phyloP scores from a whole-genome alignment of 2,797 vertebrate genomes.

The Pseudochromis fuscus region DNA sequence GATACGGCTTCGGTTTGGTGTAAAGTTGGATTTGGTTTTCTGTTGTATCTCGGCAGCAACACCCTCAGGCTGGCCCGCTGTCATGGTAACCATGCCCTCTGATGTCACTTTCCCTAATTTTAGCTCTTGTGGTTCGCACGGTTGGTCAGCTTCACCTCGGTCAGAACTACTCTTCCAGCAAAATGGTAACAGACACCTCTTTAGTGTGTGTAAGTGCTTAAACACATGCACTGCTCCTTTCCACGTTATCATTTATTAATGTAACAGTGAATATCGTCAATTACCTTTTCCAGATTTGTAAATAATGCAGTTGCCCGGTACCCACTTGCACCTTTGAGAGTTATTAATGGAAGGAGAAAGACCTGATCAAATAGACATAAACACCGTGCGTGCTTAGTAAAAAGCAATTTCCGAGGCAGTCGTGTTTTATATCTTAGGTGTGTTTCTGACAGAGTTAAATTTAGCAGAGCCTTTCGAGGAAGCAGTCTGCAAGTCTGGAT shows the following conservation, averaged over 20 bases:
- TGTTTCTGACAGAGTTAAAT: conserved; percentile 35
- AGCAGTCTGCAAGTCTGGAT: conserved; percentile 45
- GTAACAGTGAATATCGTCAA: conserved; percentile 36
- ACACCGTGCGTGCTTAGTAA: conserved; percentile 21
- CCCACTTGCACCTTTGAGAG: conserved; percentile 22
- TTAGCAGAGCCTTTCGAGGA: conserved; percentile 27
- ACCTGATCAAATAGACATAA: conserved; percentile 13
- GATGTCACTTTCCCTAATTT: conserved; percentile 76
- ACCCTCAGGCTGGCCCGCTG: conserved; percentile 67
- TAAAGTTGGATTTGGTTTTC: conserved; percentile 56
- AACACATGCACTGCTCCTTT: conserved; percentile 25
- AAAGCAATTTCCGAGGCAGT: conserved; percentile 30
- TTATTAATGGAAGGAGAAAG: conserved; percentile 34
- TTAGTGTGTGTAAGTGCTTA: background rate
- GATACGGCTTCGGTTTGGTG: conserved; percentile 31
- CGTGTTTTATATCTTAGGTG: conserved; percentile 17
- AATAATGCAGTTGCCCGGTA: conserved; percentile 43
- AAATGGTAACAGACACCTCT: conserved; percentile 31
- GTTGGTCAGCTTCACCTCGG: conserved; percentile 52
- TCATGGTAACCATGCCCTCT: conserved; percentile 78
- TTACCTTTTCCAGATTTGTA: conserved; percentile 46
- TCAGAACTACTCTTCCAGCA: conserved; percentile 27
- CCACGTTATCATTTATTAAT: conserved; percentile 57
- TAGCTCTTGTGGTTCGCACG: conserved; percentile 69
- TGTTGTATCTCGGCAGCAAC: conserved; percentile 55